A percentile compares a stretch with the other conserved stretches of the same genome.
Conservation (phyloP, 2,113 vertebrate species). For the Pterophyllum scalare region DNA sequence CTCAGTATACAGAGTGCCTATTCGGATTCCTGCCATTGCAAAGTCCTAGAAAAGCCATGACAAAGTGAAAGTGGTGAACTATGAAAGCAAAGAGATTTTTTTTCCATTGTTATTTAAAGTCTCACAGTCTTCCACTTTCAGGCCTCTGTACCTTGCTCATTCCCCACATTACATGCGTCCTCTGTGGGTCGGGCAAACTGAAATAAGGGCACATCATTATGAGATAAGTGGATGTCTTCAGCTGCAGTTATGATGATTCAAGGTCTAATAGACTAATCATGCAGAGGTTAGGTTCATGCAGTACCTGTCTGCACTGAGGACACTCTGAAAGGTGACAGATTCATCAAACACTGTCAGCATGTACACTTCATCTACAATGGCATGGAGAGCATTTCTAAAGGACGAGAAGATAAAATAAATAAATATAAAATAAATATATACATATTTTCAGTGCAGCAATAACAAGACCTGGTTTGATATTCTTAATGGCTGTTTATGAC, state of each 20-base stretch:
- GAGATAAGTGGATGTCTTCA: slow-evolving; percentile 43
- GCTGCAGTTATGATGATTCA: slow-evolving; percentile 34
- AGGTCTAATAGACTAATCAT: slow-evolving; percentile 26
- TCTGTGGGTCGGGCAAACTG: slow-evolving; percentile 95
- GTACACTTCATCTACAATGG: slow-evolving; percentile 94
- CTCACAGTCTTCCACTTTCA: not conserved
- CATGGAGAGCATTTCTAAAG: slow-evolving; percentile 88
- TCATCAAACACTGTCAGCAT: slow-evolving; percentile 95
- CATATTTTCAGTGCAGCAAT: not conserved
- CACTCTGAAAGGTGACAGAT: slow-evolving; percentile 85
- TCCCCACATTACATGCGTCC: slow-evolving; percentile 96
- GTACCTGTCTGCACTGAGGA: slow-evolving; percentile 91
- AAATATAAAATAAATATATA: not conserved
- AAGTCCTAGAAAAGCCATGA: slow-evolving; percentile 86
- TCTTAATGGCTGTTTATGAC: slow-evolving; percentile 18
- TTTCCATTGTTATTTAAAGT: slow-evolving; percentile 18
- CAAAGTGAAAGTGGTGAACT: not conserved
- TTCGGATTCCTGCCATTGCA: slow-evolving; percentile 88
- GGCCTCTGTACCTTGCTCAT: slow-evolving; percentile 86
- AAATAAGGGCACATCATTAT: slow-evolving; percentile 55
- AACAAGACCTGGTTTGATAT: slow-evolving; percentile 11
- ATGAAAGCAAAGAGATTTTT: not conserved
- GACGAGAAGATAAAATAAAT: not conserved
- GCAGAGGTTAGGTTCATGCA: slow-evolving; percentile 4
- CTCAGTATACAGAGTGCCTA: slow-evolving; percentile 90